Conservation (phyloP, 2,888 invertebrate species). For the Cephus spinipes region DNA sequence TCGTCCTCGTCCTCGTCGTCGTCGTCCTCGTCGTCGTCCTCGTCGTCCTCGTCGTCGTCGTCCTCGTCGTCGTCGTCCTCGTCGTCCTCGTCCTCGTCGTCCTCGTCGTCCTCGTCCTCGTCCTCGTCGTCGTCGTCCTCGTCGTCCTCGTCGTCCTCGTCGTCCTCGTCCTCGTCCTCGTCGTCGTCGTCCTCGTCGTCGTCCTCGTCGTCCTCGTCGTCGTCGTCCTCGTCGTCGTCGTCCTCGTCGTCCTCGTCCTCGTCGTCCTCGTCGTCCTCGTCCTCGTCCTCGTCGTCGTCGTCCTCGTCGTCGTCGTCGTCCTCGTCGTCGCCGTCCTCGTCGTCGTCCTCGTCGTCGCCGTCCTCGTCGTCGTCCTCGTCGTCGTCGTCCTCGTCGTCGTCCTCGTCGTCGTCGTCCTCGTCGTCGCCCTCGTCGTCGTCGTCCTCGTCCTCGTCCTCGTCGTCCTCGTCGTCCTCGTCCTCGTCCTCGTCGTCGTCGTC, state of each 20-base stretch:
- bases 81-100: too few species aligned
- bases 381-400: too few species aligned
- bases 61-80: too few species aligned
- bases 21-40: background rate
- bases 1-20: slow-evolving; percentile 1
- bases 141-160: background rate
- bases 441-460: background rate
- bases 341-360: too few species aligned
- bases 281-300: background rate
- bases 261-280: background rate
- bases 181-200: too few species aligned
- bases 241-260: slow-evolving; percentile 9
- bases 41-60: too few species aligned
- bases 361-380: too few species aligned
- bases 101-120: too few species aligned
- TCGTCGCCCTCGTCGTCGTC: too few species aligned
- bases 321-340: too few species aligned
- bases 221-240: background rate
- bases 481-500: slow-evolving; percentile 6
- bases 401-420: slow-evolving; percentile 9
- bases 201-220: background rate
- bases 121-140: too few species aligned
- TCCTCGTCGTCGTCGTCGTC: slow-evolving; percentile 7
- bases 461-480: slow-evolving; percentile 14
- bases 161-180: background rate